Percentiles rank a stretch among this genome's conserved stretches.
phyloP scores from a whole-genome alignment of 2,113 vertebrate genomes.

The Corvus cornix region DNA sequence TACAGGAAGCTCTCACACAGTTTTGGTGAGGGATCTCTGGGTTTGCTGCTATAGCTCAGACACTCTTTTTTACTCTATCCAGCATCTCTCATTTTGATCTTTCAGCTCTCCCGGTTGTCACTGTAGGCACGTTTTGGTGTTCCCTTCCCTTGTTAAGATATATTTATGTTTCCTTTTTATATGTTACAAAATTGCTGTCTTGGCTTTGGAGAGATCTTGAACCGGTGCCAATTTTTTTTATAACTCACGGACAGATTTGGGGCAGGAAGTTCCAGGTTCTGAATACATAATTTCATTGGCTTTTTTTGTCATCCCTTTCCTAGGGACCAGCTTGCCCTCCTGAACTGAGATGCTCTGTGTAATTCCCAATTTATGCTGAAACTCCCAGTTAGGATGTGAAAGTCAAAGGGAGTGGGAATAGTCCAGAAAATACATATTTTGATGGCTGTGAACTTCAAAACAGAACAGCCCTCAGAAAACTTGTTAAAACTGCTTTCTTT shows the following conservation, averaged over 20 bases:
- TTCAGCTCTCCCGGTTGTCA: neutral
- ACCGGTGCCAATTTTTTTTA: neutral
- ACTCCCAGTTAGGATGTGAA: neutral
- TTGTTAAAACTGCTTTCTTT: neutral
- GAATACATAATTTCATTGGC: neutral
- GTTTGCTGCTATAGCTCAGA: neutral
- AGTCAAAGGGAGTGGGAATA: neutral
- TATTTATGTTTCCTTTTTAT: neutral
- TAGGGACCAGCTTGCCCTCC: neutral
- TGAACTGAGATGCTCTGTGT: neutral
- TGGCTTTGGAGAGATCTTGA: neutral
- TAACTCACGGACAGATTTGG: conserved; percentile 14
- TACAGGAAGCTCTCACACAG: neutral
- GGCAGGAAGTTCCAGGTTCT: neutral
- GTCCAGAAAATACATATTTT: neutral
- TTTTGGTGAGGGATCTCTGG: neutral
- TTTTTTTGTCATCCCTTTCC: neutral
- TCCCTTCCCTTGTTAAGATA: neutral
- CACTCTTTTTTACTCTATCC: neutral
- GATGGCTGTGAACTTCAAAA: neutral
- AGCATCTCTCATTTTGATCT: neutral
- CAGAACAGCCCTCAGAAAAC: neutral
- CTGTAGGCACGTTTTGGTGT: neutral
- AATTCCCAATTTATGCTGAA: neutral
- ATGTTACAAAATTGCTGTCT: neutral